A percentile compares a stretch with the other conserved stretches of the same genome.
phyloP scores from a whole-genome alignment of 2,888 invertebrate species.

The Cerastis rubricosa region DNA sequence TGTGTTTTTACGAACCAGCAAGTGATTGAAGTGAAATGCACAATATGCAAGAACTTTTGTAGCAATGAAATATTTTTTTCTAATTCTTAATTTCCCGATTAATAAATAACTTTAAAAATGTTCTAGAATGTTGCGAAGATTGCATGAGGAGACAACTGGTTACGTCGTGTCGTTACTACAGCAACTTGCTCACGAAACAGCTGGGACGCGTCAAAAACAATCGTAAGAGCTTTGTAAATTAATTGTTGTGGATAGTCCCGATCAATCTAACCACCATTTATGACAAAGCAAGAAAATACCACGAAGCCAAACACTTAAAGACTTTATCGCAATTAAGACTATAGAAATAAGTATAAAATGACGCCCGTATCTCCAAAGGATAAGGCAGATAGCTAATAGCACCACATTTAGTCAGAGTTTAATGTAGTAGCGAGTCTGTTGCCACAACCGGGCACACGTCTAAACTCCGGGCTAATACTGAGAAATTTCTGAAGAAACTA shows the following conservation, averaged over 20 bases:
- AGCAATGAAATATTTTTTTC: background rate
- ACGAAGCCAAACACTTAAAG: background rate
- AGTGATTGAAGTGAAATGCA: background rate
- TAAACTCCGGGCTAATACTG: background rate
- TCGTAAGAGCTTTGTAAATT: slow-evolving; percentile 65
- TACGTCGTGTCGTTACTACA: slow-evolving; percentile 78
- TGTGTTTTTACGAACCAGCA: background rate
- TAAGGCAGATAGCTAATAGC: too few relatives aligned
- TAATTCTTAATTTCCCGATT: background rate
- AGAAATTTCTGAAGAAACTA: background rate
- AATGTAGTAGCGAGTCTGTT: background rate
- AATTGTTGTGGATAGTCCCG: background rate
- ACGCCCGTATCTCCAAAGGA: background rate
- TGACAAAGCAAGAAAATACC: background rate
- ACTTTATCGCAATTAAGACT: background rate
- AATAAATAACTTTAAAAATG: background rate
- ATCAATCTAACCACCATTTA: background rate
- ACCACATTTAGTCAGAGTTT: background rate
- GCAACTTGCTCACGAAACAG: slow-evolving; percentile 74
- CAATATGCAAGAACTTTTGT: background rate
- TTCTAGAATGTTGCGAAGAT: slow-evolving; percentile 61
- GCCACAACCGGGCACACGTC: background rate
- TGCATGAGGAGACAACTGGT: slow-evolving; percentile 69
- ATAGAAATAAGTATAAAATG: background rate
- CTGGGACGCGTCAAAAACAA: slow-evolving; percentile 76